Conservation (phyloP, 2,888 invertebrate genomes). For the Idaea straminata region DNA sequence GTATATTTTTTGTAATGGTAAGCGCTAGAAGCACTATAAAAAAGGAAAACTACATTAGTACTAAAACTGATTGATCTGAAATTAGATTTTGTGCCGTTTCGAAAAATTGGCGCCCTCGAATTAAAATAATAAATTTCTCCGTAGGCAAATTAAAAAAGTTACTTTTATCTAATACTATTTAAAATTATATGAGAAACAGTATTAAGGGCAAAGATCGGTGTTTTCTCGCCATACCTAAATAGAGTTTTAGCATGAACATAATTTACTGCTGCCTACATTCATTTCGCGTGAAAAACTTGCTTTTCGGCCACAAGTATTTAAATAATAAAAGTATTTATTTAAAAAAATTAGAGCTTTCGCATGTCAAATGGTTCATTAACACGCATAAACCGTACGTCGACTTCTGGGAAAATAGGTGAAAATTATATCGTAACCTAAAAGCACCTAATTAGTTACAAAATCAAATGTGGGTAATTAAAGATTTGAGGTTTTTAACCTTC, state of each 20-base stretch:
- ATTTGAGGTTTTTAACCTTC: neutral
- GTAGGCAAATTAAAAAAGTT: too few relatives aligned
- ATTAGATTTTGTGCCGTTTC: too few relatives aligned
- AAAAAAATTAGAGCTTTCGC: neutral
- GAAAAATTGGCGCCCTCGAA: too few relatives aligned
- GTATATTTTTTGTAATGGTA: too few relatives aligned
- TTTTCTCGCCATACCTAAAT: slow-evolving; percentile 6
- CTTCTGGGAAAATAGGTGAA: neutral
- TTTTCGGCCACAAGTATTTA: neutral
- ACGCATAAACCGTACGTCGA: neutral
- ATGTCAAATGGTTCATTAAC: neutral
- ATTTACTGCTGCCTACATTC: slow-evolving; percentile 7
- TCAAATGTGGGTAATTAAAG: neutral
- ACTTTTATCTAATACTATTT: neutral
- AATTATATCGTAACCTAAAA: neutral
- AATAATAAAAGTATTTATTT: neutral
- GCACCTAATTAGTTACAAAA: neutral
- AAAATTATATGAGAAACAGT: neutral
- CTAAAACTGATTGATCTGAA: too few relatives aligned
- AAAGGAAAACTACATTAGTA: too few relatives aligned
- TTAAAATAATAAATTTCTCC: too few relatives aligned
- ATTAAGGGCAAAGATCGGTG: slow-evolving; percentile 4
- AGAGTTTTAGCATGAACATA: slow-evolving; percentile 9
- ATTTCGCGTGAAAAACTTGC: neutral
- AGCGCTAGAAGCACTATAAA: too few relatives aligned